These are phyloP conservation scores for Schizopygopsis malacanthus DNA, from an alignment of 2,797 vertebrate genomes.

Conservation along the genomic window DNA sequence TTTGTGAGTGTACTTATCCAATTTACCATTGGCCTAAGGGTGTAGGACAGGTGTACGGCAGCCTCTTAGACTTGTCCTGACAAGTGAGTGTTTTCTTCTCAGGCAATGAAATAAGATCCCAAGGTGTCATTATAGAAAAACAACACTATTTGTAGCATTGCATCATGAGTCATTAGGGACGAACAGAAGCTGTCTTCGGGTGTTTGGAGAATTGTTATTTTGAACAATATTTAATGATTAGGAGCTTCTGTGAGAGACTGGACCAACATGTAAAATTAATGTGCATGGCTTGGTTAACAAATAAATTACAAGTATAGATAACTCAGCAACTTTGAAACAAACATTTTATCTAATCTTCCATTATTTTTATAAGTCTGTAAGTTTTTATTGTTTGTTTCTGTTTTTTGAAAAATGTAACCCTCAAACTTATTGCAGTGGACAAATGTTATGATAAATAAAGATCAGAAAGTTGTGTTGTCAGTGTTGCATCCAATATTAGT, in stretches of 20 bases:
- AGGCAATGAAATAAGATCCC: conserved; percentile 67
- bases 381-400: too few species aligned
- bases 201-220: conserved; percentile 12
- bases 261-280: neutral
- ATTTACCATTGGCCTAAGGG: conserved; percentile 65
- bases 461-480: neutral
- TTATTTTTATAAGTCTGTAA: neutral
- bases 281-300: neutral
- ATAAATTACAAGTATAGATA: neutral
- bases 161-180: conserved; percentile 50
- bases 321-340: neutral
- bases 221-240: conserved; percentile 30
- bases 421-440: neutral
- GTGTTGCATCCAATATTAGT: too few species aligned
- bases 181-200: neutral
- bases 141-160: conserved; percentile 55
- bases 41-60: conserved; percentile 42
- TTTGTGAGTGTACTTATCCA: conserved; percentile 67
- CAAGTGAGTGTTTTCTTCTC: conserved; percentile 73
- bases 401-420: neutral
- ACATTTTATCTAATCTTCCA: neutral
- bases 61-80: conserved; percentile 69
- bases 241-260: neutral
- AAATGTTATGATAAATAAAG: neutral
- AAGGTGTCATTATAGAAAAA: conserved; percentile 49